Conservation (phyloP, 2,888 invertebrate species). For the Tenthredo amoena region DNA sequence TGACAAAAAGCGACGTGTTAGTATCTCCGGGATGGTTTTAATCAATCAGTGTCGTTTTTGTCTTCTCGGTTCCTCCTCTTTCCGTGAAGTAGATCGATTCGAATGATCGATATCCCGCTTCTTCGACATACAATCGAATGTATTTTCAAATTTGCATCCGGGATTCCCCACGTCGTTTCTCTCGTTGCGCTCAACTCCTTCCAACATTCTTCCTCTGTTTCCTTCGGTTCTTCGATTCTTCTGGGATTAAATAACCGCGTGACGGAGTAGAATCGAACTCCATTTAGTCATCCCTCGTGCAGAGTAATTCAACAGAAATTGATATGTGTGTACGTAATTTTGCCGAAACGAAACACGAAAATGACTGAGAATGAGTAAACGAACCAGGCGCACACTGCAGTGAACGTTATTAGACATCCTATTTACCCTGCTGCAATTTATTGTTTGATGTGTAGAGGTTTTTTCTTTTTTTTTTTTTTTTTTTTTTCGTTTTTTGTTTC, state of each 20-base stretch:
- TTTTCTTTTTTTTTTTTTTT: constrained; percentile 44
- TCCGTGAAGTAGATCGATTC: background rate
- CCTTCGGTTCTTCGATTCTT: background rate
- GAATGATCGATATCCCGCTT: background rate
- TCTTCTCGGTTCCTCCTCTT: background rate
- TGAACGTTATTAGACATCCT: constrained; percentile 30
- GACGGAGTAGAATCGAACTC: background rate
- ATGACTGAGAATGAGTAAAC: constrained; percentile 8
- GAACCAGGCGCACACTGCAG: constrained; percentile 21
- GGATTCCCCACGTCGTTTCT: background rate
- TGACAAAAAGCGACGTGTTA: constrained; percentile 24
- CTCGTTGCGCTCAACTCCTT: background rate
- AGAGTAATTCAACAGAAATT: constrained; percentile 9
- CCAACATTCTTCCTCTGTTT: background rate
- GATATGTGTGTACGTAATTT: background rate
- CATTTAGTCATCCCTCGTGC: background rate
- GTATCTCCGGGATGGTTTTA: constrained; percentile 15
- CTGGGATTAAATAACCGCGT: background rate
- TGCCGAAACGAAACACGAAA: background rate
- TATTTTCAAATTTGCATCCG: background rate
- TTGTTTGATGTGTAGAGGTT: constrained; percentile 19
- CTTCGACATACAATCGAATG: background rate
- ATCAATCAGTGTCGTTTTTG: constrained; percentile 8
- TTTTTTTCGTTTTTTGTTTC: constrained; percentile 41
- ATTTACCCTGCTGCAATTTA: constrained; percentile 50